A percentile compares a stretch with the other conserved stretches of the same genome.
Conservation (phyloP, 2,888 invertebrate genomes). For the Silvanus unidentatus region DNA sequence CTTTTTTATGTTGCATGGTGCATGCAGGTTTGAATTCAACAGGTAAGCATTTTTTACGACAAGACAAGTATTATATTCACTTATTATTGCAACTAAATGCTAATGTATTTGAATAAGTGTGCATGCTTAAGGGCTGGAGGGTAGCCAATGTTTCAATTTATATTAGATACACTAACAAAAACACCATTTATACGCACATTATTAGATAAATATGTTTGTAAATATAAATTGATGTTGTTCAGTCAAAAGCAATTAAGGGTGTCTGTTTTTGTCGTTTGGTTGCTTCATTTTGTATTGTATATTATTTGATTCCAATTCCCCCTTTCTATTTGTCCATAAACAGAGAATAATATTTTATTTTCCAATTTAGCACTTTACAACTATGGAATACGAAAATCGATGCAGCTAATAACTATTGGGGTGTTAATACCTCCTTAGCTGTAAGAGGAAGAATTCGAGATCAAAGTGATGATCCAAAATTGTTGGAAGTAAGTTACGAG, state of each 20-base stretch:
- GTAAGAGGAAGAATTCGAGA: constrained; percentile 87
- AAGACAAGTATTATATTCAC: constrained; percentile 9
- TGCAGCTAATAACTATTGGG: constrained; percentile 92
- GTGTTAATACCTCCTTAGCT: constrained; percentile 81
- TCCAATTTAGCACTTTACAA: constrained; percentile 59
- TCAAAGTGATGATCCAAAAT: constrained; percentile 61
- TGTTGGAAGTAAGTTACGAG: constrained; percentile 77
- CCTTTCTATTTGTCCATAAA: too few species aligned
- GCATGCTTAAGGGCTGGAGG: background rate
- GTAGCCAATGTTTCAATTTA: background rate
- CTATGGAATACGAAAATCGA: constrained; percentile 84
- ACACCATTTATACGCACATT: too few species aligned
- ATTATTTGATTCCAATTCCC: too few species aligned
- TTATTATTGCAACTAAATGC: constrained; percentile 1
- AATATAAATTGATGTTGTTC: too few species aligned
- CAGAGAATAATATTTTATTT: too few species aligned
- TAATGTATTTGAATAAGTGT: constrained; percentile 9
- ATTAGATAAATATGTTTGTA: too few species aligned
- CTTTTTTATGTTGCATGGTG: constrained; percentile 47
- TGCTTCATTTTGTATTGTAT: too few species aligned
- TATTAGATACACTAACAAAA: constrained; percentile 5
- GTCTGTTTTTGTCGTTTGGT: too few species aligned
- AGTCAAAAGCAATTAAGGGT: too few species aligned
- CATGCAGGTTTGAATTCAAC: constrained; percentile 49
- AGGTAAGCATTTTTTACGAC: constrained; percentile 41